phyloP scores from a whole-genome alignment of 2,888 invertebrate species.

The Salpingus planirostris region DNA sequence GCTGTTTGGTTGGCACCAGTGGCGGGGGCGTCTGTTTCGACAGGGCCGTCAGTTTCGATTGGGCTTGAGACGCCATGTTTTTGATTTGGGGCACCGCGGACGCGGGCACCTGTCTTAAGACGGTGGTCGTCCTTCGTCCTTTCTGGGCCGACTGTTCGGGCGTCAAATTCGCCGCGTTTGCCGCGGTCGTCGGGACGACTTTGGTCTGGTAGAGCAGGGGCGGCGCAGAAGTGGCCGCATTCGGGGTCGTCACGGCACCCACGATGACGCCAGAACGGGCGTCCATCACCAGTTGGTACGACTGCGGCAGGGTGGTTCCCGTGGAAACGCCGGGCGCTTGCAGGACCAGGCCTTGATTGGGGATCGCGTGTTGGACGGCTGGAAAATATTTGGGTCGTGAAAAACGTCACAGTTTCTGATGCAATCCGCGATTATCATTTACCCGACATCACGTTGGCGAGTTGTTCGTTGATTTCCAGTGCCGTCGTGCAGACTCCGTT shows the following conservation, averaged over 20 bases:
- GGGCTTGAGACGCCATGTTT: too few species aligned
- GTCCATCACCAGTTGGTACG: conserved; percentile 46
- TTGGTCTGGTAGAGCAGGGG: conserved; percentile 7
- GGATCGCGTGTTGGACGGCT: conserved; percentile 34
- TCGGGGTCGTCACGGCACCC: conserved; percentile 14
- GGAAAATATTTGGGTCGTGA: too few species aligned
- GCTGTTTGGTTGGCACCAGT: too few species aligned
- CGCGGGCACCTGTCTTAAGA: conserved; percentile 5
- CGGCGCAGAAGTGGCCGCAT: neutral
- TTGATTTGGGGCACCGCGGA: conserved; percentile 1
- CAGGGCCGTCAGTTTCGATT: too few species aligned
- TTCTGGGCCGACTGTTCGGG: conserved; percentile 2
- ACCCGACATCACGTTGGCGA: too few species aligned
- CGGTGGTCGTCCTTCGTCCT: conserved; percentile 2
- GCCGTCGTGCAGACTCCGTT: conserved; percentile 58
- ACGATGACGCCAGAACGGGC: conserved; percentile 30
- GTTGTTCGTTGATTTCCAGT: conserved; percentile 44
- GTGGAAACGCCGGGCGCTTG: conserved; percentile 8
- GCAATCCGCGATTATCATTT: too few species aligned
- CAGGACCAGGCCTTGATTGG: conserved; percentile 9
- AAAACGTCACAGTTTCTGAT: too few species aligned
- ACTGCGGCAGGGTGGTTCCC: conserved; percentile 9
- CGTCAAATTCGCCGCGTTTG: conserved; percentile 2
- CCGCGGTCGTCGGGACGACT: conserved; percentile 5
- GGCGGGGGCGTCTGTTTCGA: too few species aligned